Evolutionary conservation across 2,888 invertebrate genomes (phyloP).

Genomic region (Apodemia mormo): DNA sequence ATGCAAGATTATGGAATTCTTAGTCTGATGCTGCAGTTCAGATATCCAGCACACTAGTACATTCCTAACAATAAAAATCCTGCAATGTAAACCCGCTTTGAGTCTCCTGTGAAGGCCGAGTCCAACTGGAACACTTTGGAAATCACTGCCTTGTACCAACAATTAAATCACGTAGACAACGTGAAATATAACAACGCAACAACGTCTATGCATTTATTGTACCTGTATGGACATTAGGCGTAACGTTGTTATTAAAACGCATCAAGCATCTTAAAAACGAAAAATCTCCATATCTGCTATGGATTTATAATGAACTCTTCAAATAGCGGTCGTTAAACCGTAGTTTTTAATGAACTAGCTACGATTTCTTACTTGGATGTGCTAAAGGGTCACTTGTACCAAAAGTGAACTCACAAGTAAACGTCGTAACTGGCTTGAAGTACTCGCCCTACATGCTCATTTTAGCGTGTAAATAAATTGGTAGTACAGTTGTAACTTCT

Average conservation of each 20-base stretch:
- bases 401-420: slow-evolving; percentile 27
- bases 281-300: background rate
- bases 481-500: slow-evolving; percentile 7
- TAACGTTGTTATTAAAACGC: background rate
- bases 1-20: too few species aligned
- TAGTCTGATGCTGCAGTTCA: too few species aligned
- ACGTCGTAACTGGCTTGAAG: slow-evolving; percentile 33
- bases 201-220: too few species aligned
- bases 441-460: slow-evolving; percentile 34
- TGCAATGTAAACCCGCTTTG: too few species aligned
- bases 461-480: slow-evolving; percentile 30
- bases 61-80: too few species aligned
- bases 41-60: too few species aligned
- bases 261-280: background rate
- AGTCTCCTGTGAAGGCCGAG: too few species aligned
- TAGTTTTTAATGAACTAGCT: slow-evolving; percentile 31
- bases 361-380: slow-evolving; percentile 26
- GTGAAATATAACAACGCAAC: too few species aligned
- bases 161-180: too few species aligned
- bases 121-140: too few species aligned
- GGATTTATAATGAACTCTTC: background rate
- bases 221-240: too few species aligned
- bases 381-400: slow-evolving; percentile 29
- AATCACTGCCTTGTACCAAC: too few species aligned
- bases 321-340: slow-evolving; percentile 8